These are phyloP conservation scores for Drosophila anceps DNA, from an alignment of 2,888 invertebrate genomes.

Conservation along the genomic window DNA sequence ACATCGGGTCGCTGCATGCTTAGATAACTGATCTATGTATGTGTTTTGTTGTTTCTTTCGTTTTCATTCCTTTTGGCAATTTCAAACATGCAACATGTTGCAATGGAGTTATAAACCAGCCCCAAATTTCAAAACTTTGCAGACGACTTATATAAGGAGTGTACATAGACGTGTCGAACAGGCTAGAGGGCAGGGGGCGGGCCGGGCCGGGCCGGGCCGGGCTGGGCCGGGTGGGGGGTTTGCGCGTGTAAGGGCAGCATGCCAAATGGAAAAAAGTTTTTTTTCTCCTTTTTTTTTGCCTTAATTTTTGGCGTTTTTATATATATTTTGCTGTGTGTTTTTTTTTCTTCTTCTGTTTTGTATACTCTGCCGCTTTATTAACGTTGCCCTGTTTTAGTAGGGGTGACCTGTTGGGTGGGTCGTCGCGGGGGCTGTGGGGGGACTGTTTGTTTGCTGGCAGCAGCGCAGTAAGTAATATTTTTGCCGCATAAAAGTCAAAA, in stretches of 20 bases:
- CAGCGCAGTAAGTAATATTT: constrained; percentile 77
- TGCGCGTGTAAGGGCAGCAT: constrained; percentile 51
- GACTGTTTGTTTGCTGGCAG: constrained; percentile 68
- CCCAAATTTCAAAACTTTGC: constrained; percentile 64
- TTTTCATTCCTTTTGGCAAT: constrained; percentile 53
- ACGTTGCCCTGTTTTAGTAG: constrained; percentile 57
- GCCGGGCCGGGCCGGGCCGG: neutral
- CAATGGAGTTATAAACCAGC: constrained; percentile 66
- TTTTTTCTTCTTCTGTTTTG: constrained; percentile 20
- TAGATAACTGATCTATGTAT: constrained; percentile 60
- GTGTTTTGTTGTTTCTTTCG: constrained; percentile 24
- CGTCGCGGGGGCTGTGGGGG: constrained; percentile 9
- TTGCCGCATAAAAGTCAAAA: constrained; percentile 78
- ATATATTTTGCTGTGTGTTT: constrained; percentile 19
- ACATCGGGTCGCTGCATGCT: constrained; percentile 29
- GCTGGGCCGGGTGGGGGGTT: neutral
- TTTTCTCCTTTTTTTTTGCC: constrained; percentile 45
- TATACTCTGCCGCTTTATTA: constrained; percentile 62
- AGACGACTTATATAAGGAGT: constrained; percentile 56
- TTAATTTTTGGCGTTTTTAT: constrained; percentile 57
- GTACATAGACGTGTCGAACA: neutral
- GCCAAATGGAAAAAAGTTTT: constrained; percentile 51
- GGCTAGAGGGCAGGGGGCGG: neutral
- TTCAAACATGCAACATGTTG: constrained; percentile 75
- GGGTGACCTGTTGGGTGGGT: constrained; percentile 32